These are phyloP conservation scores for Pedetes capensis DNA, from an alignment of 2,113 vertebrate genomes.

Conservation along the genomic window DNA sequence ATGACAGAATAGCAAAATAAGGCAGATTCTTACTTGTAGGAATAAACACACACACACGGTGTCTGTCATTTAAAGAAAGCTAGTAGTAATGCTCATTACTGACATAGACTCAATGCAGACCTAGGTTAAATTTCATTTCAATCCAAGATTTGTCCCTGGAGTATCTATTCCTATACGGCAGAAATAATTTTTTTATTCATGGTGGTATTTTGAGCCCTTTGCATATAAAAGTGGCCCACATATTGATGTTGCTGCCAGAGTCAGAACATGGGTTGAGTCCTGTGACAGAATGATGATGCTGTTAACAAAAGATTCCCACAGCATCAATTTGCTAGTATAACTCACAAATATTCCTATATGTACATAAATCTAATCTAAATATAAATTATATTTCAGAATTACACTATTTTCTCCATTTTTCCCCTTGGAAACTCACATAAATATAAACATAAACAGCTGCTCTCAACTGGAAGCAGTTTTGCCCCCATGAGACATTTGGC, in stretches of 20 bases:
- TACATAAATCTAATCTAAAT: background rate
- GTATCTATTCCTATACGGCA: background rate
- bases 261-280: background rate
- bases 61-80: background rate
- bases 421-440: background rate
- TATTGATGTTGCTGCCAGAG: background rate
- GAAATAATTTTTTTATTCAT: background rate
- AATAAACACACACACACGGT: background rate
- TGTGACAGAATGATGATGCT: background rate
- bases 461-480: background rate
- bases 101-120: background rate
- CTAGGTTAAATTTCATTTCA: slow-evolving; percentile 23
- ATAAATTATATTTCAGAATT: background rate
- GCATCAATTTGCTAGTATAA: background rate
- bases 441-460: background rate
- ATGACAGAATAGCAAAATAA: slow-evolving; percentile 17
- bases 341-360: background rate
- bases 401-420: background rate
- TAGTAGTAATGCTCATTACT: background rate
- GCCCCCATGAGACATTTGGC: background rate
- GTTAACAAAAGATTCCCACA: background rate
- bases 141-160: background rate
- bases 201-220: background rate
- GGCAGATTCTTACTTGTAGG: background rate
- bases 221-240: background rate